Evolutionary conservation across 2,797 vertebrate species (phyloP), one percentile per base, ranked within the genome.

Genomic region (Lateolabrax maculatus): DNA sequence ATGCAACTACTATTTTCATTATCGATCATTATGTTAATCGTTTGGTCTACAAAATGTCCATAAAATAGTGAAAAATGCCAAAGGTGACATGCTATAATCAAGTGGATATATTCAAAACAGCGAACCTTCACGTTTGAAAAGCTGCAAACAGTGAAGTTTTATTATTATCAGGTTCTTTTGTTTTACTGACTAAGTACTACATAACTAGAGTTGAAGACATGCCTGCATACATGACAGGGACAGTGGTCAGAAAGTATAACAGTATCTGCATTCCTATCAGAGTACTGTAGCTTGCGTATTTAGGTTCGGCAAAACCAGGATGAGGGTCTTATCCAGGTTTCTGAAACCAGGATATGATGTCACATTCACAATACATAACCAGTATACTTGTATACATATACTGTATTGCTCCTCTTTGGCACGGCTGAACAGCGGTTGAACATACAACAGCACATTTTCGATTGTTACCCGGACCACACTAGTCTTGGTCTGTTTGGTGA

Each of bases 381-480:
- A 4, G 9, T 23, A 19, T 36, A 9, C 29, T 19, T 9, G 1
- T 31, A 13, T 37, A 15, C 10, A 18, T 58, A 44, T 48, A n/a
- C n/a, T n/a, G n/a, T n/a, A n/a, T n/a, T n/a, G n/a, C n/a, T n/a
- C n/a, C n/a, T n/a, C n/a, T n/a, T n/a, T n/a, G n/a, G n/a, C n/a
- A 52, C 43, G 51, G 8, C 9, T 21, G 1, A 9, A 1, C 49
- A 79, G 44, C 27, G 64, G 48, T 57, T 21, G 36, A 37, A 49
- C 57, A n/a, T 55, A 31, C 29, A 36, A 29, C 13, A 6, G 49
- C 19, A 52, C 12, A 34, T 64, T 72, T 52, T 36, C 13, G 16
- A 21, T 60, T 16, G 25, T 62, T 9, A 51, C 74, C 75, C 77
- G 29, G 29, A 68, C 37, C 75, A 39, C 36, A n/a, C 18, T 68